Evolutionary conservation across 2,797 vertebrate genomes (phyloP).

Genomic region (Macrochelys suwanniensis): DNA sequence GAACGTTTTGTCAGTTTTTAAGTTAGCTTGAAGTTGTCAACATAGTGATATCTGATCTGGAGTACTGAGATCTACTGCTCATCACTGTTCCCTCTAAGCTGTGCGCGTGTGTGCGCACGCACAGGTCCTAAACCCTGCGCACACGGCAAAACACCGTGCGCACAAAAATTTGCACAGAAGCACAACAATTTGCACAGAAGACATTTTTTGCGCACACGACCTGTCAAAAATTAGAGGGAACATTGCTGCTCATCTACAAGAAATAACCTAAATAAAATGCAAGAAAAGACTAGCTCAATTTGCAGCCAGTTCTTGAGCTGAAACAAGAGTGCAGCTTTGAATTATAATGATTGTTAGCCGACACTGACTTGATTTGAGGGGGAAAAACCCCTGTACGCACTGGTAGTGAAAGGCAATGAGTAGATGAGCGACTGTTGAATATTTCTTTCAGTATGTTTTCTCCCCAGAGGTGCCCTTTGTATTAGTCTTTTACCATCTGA

Average conservation of each 20-base stretch:
- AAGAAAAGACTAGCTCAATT: neutral
- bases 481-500: neutral
- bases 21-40: neutral
- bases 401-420: neutral
- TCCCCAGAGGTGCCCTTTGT: neutral
- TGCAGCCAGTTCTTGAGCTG: neutral
- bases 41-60: neutral
- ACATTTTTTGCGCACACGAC: no score
- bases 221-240: no score
- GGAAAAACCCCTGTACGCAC: neutral
- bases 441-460: neutral
- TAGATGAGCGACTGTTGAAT: neutral
- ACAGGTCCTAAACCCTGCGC: no score
- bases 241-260: neutral
- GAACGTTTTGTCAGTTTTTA: neutral
- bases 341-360: conserved; percentile 16
- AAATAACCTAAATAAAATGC: neutral
- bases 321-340: conserved; percentile 13
- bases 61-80: neutral
- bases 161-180: no score
- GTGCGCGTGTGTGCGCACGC: no score
- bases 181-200: no score
- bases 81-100: neutral
- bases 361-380: neutral
- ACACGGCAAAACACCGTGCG: no score